phyloP scores from a whole-genome alignment of 2,797 vertebrate genomes.

The Podarcis siculus region DNA sequence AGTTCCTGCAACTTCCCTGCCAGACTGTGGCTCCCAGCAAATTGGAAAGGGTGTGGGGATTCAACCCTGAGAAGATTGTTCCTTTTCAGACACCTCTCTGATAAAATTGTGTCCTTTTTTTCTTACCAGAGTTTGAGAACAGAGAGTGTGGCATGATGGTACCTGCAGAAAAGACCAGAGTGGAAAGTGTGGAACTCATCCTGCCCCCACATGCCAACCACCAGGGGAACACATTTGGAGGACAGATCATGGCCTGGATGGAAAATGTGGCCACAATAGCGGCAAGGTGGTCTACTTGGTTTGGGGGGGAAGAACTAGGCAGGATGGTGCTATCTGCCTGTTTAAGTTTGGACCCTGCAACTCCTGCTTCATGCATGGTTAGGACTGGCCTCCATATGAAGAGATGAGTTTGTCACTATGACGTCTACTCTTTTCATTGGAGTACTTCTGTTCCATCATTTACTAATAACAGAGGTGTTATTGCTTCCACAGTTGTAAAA shows the following conservation, averaged over 20 bases:
- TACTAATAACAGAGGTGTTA: background rate
- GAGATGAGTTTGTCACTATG: background rate
- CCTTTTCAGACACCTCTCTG: fast-evolving
- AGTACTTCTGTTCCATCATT: background rate
- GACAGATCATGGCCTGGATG: conserved; percentile 99
- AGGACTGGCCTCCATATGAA: background rate
- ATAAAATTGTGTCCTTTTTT: fast-evolving
- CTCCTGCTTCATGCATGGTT: background rate
- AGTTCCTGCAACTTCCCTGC: background rate
- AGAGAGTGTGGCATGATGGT: conserved; percentile 80
- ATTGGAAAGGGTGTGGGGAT: background rate
- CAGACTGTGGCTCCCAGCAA: background rate
- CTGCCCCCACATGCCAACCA: conserved; percentile 95
- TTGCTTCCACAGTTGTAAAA: background rate
- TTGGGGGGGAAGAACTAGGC: background rate
- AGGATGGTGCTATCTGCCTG: background rate
- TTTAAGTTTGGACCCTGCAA: background rate
- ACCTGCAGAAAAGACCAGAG: conserved; percentile 85
- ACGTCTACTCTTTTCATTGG: background rate
- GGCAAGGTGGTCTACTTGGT: conserved; percentile 82
- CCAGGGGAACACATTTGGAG: conserved; percentile 95
- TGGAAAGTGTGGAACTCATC: conserved; percentile 96
- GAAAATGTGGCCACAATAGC: conserved; percentile 96
- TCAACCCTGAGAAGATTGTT: background rate
- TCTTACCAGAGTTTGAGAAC: conserved; percentile 66